Conservation (phyloP, 2,113 vertebrate species). For the Ramphastos sulfuratus region DNA sequence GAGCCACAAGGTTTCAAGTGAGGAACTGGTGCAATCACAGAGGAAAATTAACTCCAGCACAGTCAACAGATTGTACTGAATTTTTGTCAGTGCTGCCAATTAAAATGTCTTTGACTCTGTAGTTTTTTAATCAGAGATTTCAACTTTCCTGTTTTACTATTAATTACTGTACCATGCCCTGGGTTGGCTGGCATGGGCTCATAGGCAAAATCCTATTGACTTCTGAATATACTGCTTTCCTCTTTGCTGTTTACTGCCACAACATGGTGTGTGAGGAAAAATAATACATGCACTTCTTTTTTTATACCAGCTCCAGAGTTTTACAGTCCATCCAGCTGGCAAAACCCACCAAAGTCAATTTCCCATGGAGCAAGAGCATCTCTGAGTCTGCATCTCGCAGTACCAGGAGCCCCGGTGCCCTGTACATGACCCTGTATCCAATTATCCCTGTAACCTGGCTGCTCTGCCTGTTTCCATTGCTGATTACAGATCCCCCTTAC, state of each 20-base stretch:
- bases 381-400: neutral
- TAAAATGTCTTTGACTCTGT: neutral
- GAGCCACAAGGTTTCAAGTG: neutral
- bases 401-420: neutral
- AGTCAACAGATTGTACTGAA: neutral
- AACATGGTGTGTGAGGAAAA: neutral
- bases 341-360: conserved; percentile 6
- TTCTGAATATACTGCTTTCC: neutral
- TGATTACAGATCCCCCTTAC: neutral
- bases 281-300: neutral
- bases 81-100: accelerated
- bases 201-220: neutral
- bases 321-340: neutral
- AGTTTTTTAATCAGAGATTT: neutral
- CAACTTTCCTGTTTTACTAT: neutral
- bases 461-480: neutral
- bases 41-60: neutral
- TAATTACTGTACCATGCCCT: neutral
- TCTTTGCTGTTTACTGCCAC: neutral
- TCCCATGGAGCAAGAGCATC: neutral
- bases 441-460: conserved; percentile 5
- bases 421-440: neutral
- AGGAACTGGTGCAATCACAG: neutral
- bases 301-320: neutral
- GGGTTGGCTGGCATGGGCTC: neutral